Evolutionary conservation across 2,888 invertebrate genomes (phyloP).

Genomic region (Amphimallon solstitiale): DNA sequence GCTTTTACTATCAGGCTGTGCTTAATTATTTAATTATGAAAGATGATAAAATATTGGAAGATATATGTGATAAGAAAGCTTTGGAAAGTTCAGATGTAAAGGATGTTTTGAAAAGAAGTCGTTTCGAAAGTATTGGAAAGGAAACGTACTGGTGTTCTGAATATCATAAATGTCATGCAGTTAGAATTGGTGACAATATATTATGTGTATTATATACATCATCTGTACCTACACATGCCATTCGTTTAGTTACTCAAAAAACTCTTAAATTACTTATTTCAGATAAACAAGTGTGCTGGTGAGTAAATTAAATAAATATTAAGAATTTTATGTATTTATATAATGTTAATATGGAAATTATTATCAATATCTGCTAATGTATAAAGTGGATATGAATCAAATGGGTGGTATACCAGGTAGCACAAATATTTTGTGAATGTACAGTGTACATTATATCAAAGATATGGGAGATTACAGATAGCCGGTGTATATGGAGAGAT

Average conservation of each 20-base stretch:
- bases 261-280: constrained; percentile 71
- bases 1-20: constrained; percentile 79
- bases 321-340: no score
- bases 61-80: constrained; percentile 39
- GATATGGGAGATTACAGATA: no score
- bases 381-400: no score
- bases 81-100: constrained; percentile 7
- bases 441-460: no score
- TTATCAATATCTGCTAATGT: no score
- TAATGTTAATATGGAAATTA: no score
- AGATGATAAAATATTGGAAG: neutral
- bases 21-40: constrained; percentile 61
- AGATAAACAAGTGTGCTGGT: constrained; percentile 80
- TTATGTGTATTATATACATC: constrained; percentile 80
- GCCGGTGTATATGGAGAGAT: no score
- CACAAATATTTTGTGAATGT: no score
- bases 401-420: no score
- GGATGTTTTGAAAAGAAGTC: constrained; percentile 30
- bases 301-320: constrained; percentile 44
- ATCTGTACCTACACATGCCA: constrained; percentile 78
- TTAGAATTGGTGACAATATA: constrained; percentile 72
- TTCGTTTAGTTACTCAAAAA: constrained; percentile 76
- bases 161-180: constrained; percentile 86
- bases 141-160: constrained; percentile 88
- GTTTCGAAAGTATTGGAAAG: constrained; percentile 58